Percentiles rank a stretch among this genome's conserved stretches.
These are phyloP conservation scores for Drosophila trichaetosa DNA, from an alignment of 2,888 invertebrate species.

Conservation along the genomic window DNA sequence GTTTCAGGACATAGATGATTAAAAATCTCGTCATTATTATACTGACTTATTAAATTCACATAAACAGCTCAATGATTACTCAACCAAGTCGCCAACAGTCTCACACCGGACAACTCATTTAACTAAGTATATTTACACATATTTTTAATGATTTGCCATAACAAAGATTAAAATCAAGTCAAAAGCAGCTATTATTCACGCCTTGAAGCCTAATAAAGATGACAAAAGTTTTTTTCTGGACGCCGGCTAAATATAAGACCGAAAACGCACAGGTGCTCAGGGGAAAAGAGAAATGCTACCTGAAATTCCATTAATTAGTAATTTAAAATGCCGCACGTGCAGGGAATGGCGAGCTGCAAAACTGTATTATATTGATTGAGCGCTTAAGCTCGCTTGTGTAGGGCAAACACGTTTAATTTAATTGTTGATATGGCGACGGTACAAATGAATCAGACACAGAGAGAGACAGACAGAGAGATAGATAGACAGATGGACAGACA, in stretches of 20 bases:
- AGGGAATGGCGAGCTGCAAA: slow-evolving; percentile 48
- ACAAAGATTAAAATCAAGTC: neutral
- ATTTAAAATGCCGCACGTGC: slow-evolving; percentile 77
- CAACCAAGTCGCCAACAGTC: neutral
- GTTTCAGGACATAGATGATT: neutral
- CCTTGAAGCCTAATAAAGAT: slow-evolving; percentile 10
- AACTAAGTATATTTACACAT: neutral
- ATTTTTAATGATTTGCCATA: neutral
- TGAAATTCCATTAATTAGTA: slow-evolving; percentile 73
- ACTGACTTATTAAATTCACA: neutral
- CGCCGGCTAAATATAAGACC: slow-evolving; percentile 47
- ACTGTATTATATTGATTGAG: slow-evolving; percentile 70
- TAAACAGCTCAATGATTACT: neutral
- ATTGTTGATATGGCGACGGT: slow-evolving; percentile 77
- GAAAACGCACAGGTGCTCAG: slow-evolving; percentile 20
- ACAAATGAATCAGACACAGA: slow-evolving; percentile 65
- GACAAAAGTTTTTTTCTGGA: neutral
- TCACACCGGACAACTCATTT: neutral
- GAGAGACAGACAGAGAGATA: slow-evolving; percentile 10
- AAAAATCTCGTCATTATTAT: neutral
- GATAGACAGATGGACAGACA: slow-evolving; percentile 11
- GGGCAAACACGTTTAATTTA: slow-evolving; percentile 78
- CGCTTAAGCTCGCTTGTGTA: slow-evolving; percentile 69
- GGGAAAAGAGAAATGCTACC: slow-evolving; percentile 34
- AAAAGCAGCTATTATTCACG: slow-evolving; percentile 2